Evolutionary conservation across 2,797 vertebrate species (phyloP).

Genomic region (Brachyalestes nurse): DNA sequence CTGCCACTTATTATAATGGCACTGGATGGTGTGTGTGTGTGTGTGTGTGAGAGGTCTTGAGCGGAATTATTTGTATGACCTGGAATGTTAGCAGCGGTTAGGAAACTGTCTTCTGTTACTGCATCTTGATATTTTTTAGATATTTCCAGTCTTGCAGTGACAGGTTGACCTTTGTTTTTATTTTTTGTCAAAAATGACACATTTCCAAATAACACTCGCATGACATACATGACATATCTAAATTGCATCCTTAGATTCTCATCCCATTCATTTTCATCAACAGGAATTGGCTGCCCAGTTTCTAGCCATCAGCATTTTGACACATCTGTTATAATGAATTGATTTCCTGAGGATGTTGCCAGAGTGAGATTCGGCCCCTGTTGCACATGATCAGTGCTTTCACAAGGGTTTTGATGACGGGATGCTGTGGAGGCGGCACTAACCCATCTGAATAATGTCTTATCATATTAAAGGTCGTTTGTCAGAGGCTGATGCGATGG

Average conservation of each 20-base stretch:
- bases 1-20: not conserved
- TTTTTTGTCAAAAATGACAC: conserved; percentile 11
- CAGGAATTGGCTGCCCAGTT: not conserved
- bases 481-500: conserved; percentile 44
- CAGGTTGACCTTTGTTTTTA: conserved; percentile 20
- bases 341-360: not conserved
- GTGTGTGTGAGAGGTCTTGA: too few relatives aligned
- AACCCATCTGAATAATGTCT: conserved; percentile 57
- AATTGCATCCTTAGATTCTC: not conserved
- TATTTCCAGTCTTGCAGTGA: not conserved
- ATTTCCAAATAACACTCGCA: conserved; percentile 19
- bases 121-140: too few relatives aligned
- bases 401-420: conserved; percentile 47
- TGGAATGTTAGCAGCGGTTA: not conserved
- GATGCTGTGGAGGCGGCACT: conserved; percentile 50
- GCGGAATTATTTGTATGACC: not conserved
- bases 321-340: conserved; percentile 10
- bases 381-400: not conserved
- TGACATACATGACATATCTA: conserved; percentile 5
- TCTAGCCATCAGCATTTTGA: not conserved
- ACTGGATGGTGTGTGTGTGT: not conserved
- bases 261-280: not conserved
- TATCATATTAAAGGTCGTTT: conserved; percentile 62
- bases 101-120: not conserved
- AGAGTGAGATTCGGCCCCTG: not conserved